These are phyloP conservation scores for Melanotus villosus DNA, from an alignment of 2,888 invertebrate genomes.

Conservation along the genomic window DNA sequence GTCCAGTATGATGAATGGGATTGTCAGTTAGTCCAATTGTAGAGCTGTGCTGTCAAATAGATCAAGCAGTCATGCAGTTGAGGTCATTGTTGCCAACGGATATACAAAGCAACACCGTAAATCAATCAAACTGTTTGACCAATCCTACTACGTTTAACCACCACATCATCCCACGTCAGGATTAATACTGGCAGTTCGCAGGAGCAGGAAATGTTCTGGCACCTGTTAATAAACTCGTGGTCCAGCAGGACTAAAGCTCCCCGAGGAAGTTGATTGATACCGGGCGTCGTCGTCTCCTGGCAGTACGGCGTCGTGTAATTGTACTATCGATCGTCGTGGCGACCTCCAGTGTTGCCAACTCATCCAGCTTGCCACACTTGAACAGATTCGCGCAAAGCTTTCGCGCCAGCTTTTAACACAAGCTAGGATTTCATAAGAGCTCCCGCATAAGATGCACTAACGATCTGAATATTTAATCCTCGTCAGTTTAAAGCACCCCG, in stretches of 20 bases:
- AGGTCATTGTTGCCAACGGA: conserved; percentile 9
- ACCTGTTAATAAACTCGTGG: conserved; percentile 35
- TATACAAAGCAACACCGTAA: conserved; percentile 5
- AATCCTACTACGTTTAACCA: conserved; percentile 8
- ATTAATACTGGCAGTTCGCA: not conserved
- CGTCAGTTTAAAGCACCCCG: not conserved
- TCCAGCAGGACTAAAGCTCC: conserved; percentile 29
- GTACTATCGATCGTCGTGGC: conserved; percentile 51
- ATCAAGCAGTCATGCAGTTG: too few species aligned
- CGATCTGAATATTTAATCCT: conserved; percentile 9
- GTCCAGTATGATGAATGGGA: conserved; percentile 7
- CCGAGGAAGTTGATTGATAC: conserved; percentile 46
- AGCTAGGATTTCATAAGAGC: conserved; percentile 8
- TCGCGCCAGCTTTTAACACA: not conserved
- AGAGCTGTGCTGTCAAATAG: not conserved
- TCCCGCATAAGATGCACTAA: conserved; percentile 6
- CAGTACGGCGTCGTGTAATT: conserved; percentile 55
- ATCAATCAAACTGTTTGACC: conserved; percentile 14
- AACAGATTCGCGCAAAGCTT: conserved; percentile 15
- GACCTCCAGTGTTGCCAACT: conserved; percentile 48
- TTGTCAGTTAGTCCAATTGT: conserved; percentile 11
- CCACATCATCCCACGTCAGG: conserved; percentile 2
- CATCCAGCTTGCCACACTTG: conserved; percentile 4
- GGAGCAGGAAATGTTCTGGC: conserved; percentile 16
- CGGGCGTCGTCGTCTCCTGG: conserved; percentile 55